Base-by-base conservation (phyloP, 37 sponge, comb jelly and placozoan genomes). In the Diacarnus erythraeanus region DNA sequence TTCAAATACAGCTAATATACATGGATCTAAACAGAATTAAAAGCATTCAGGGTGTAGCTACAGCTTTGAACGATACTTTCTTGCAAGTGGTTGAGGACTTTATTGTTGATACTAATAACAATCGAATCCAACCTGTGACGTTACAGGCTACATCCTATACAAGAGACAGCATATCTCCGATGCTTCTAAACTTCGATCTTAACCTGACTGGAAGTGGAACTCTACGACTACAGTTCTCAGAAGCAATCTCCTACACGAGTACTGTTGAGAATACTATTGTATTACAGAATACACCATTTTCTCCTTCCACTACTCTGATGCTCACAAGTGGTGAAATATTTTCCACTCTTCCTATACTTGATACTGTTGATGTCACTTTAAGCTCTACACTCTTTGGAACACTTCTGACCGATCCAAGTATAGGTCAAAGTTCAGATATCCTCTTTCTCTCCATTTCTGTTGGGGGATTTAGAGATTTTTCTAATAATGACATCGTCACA, bases 11-110 rank as follows among this genome's bases (percentile, higher is more conserved):
- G 3, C 29, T 92, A 15, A 75, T 74, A 30, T 43, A 51, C 39
- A 77, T 68, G 1, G 93, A 92, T 39, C 47, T 88, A 38, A 86
- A 88, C 71, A 78, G 39, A 36, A 80, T 92, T 57, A 92, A 92
- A 66, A 59, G 54, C 21, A 33, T 59, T 26, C n/a, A 42, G 26
- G 54, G 66, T 80, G 68, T 94, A 47, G 83, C 79, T 47, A 74
- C 80, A 17, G 15, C 25, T 17, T 40, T 77, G 0, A 76, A 80
- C 23, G 58, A 84, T 59, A 88, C 93, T 1, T 93, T 78, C 80
- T 10, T 93, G 20, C 76, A 57, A 18, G 74, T 79, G 25, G 22
- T 30, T 43, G 44, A 34, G 26, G 38, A 38, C 12, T 83, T 84
- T 61, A 64, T 84, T 26, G 25, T 26, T 1, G 94, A 93, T 35